Conservation (phyloP, 2,113 vertebrate species). For the Nyctibius bracteatus region DNA sequence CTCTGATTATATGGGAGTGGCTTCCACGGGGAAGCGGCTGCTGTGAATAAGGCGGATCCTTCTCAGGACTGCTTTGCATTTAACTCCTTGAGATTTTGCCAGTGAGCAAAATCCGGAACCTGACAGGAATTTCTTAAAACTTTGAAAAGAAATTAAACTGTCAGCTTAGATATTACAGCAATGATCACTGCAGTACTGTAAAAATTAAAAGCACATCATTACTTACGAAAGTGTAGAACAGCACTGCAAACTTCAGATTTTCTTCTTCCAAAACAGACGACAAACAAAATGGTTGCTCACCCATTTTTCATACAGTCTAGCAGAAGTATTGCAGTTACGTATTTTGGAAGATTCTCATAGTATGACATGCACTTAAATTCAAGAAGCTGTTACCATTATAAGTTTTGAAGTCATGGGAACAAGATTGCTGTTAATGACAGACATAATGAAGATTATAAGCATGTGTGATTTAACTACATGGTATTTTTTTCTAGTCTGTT, state of each 20-base stretch:
- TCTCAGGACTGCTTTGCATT: no score
- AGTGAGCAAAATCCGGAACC: no score
- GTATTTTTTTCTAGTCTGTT: background rate
- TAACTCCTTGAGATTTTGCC: no score
- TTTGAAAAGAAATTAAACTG: constrained; percentile 22
- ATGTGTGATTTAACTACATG: background rate
- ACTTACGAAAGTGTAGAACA: background rate
- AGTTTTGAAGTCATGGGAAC: background rate
- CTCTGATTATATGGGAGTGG: no score
- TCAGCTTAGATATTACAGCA: background rate
- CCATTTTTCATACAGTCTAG: background rate
- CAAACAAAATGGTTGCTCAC: background rate
- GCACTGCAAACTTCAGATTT: background rate
- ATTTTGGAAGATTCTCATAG: background rate
- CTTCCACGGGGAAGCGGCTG: no score
- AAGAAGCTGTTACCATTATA: background rate
- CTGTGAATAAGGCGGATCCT: no score
- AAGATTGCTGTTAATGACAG: background rate
- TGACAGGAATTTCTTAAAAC: background rate
- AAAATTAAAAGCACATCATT: constrained; percentile 14
- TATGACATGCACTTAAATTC: background rate
- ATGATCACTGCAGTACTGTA: background rate
- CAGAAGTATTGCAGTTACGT: background rate
- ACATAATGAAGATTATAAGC: background rate
- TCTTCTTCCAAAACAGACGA: background rate